Evolutionary conservation across 1,140 invertebrate species (phyloP), one percentile per base, ranked within the genome.

Genomic region (Popillia japonica): DNA sequence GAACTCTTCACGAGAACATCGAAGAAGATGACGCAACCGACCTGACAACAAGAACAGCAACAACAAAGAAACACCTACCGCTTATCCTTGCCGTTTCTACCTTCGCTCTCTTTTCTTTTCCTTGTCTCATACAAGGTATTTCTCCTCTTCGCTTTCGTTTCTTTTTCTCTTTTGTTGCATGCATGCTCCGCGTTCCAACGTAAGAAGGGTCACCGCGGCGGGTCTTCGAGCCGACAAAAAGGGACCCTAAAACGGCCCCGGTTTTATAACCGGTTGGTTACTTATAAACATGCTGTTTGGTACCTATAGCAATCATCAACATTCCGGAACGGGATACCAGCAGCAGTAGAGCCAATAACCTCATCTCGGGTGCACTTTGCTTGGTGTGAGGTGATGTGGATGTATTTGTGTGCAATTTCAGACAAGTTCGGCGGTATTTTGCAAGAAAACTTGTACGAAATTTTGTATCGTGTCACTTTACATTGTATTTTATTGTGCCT

Each of bases 201-300:
- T 9, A 27, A 34, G 27, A 68, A 68, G 22, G 61, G 61, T 68
- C 61, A 68, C 22, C 22, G 61, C 27, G 61, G 61, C 61, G 61
- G 61, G 61, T 68, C 61, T 22, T 68, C 23, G 22, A 34, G 61
- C 61, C 22, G 61, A 68, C 61, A 68, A 68, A 68, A 68, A 68
- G 61, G 27, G 61, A 23, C 61, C 61, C 61, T 68, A 68, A 68
- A 68, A 68, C 61, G 22, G 61, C 61, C 22, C 61, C 61, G 61
- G 61, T 68, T 68, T 68, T 68, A 68, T 68, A 68, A 68, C 61
- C 61, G 61, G 61, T 68, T 68, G 61, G 61, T 68, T 68, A 68
- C 22, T 68, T 68, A 34, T 68, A 68, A 68, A 68, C 59, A 61
- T n/a, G 59, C 20, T 20, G 17, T 34, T 61, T 61, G 59, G 59